A percentile compares a stretch with the other conserved stretches of the same genome.
These are phyloP conservation scores for Zaprionus capensis DNA, from an alignment of 1,140 invertebrate genomes.

Conservation along the genomic window DNA sequence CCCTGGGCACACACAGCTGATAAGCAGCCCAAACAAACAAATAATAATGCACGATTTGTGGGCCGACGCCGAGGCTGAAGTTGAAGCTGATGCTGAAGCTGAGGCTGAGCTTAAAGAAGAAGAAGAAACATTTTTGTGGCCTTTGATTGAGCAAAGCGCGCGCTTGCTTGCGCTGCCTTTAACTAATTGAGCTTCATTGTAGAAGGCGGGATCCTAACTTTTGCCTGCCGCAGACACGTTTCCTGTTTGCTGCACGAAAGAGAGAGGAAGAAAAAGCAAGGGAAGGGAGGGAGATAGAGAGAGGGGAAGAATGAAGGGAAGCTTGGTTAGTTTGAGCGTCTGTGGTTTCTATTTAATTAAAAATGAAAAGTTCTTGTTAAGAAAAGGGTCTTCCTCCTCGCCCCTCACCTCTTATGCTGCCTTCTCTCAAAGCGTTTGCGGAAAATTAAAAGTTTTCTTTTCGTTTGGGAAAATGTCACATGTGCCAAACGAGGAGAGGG, in stretches of 20 bases:
- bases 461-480: conserved; percentile 55
- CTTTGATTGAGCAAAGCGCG: conserved; percentile 68
- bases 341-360: conserved; percentile 75
- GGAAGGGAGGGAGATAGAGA: conserved; percentile 3
- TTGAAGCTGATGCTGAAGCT: neutral
- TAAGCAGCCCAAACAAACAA: conserved; percentile 80
- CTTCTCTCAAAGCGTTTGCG: conserved; percentile 53
- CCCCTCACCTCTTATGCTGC: neutral
- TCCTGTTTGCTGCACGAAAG: conserved; percentile 37
- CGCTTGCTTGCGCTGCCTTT: conserved; percentile 56
- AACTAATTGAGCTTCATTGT: conserved; percentile 78
- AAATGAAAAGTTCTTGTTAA: conserved; percentile 77
- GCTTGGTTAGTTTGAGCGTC: conserved; percentile 14
- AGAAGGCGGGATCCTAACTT: conserved; percentile 51
- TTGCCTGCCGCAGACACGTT: conserved; percentile 45
- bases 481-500: conserved; percentile 33
- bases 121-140: conserved; percentile 17
- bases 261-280: neutral
- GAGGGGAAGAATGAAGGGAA: neutral
- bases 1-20: conserved; percentile 52
- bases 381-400: conserved; percentile 56
- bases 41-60: conserved; percentile 82
- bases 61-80: conserved; percentile 25
- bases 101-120: conserved; percentile 1
- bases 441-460: conserved; percentile 81